Conservation (phyloP, 2,113 vertebrate genomes). For the Clinocottus analis region DNA sequence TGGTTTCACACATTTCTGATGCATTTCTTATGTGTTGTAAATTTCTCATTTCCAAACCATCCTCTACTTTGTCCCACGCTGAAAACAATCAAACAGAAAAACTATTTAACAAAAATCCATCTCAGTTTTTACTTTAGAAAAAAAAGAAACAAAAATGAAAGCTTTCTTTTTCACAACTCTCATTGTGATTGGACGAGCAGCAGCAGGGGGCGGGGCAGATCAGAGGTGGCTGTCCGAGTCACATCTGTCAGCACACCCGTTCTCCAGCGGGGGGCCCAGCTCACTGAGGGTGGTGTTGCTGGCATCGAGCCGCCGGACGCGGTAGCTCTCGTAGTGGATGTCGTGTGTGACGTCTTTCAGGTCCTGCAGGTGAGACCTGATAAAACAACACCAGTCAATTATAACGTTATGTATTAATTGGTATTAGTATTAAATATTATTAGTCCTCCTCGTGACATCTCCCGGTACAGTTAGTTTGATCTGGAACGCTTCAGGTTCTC, state of each 20-base stretch:
- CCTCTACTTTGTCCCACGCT: constrained; percentile 30
- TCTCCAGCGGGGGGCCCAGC: constrained; percentile 70
- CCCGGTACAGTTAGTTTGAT: too few relatives aligned
- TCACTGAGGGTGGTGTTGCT: constrained; percentile 80
- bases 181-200: constrained; percentile 5
- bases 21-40: constrained; percentile 53
- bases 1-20: constrained; percentile 60
- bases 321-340: constrained; percentile 94
- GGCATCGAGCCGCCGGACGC: constrained; percentile 88
- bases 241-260: constrained; percentile 65
- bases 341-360: constrained; percentile 97
- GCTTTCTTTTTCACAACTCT: not conserved
- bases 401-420: too few relatives aligned
- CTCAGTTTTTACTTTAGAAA: not conserved
- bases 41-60: constrained; percentile 26
- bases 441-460: too few relatives aligned
- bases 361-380: constrained; percentile 94
- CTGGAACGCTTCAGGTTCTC: too few relatives aligned
- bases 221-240: constrained; percentile 80
- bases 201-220: constrained; percentile 1
- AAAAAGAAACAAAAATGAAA: not conserved
- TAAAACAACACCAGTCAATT: not conserved
- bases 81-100: too few relatives aligned
- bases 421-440: too few relatives aligned
- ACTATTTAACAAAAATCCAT: constrained; percentile 13